Base-by-base conservation (phyloP, 2,888 invertebrate genomes). In the Asteroscopus sphinx region DNA sequence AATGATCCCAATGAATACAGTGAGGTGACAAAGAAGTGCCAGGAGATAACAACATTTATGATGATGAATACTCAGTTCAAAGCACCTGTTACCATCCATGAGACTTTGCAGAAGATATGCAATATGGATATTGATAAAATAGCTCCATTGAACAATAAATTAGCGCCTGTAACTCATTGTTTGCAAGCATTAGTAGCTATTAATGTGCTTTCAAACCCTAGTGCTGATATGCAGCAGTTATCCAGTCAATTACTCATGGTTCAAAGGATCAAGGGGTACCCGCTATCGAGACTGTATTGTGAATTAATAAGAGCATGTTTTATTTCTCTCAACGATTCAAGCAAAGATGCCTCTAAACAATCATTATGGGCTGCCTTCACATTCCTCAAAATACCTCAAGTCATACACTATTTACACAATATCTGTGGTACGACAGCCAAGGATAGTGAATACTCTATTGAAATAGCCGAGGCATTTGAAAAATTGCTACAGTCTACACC, bases 281-380 rank as follows among this genome's bases (percentile, higher is more conserved):
- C 96, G n/a, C 95, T 97, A 72, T 95, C 97, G 0, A 95, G 98
- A 68, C 88, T 99, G 0, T 98, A 97, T 82, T 97, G 97, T 83
- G 99, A 99, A 94, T 95, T 99, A 26, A 97, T 99, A 74, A 95
- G 98, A 66, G 97, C 98, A 0, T 98, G 98, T 79, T 96, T 99
- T 58, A 96, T 99, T 80, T 98, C 98, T n/a, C 90, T 99, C 3
- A 97, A 98, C 80, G 98, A 98, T 87, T 97, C 97, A 0, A 96
- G 96, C 47, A 97, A 97, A 73, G 97, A 97, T 39, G 88, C 94
- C 1, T 96, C 96, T 7, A 97, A 97, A 74, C 98, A 98, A 80
- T 96, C 98, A 3, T 96, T 98, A 78, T 99, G 99, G 98, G 98
- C 98, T 11, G 98, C 99, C 8, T 98, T 99, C 83, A 97, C 98